Base-by-base conservation (phyloP, 2,113 vertebrate genomes). In the Muscicapa adusta region DNA sequence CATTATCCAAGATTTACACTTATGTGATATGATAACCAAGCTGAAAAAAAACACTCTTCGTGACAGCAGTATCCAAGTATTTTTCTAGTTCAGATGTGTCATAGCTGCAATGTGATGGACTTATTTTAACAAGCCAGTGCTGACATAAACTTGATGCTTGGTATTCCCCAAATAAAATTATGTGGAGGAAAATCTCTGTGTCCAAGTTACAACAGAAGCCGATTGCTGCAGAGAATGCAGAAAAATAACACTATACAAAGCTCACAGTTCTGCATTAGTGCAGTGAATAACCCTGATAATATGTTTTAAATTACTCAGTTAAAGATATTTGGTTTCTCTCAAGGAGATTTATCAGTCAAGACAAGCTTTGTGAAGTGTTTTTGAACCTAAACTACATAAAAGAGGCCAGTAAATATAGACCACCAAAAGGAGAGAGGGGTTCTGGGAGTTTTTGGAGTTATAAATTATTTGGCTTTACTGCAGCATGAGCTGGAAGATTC, bases 291-390 rank as follows among this genome's bases (percentile, higher is more conserved):
- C 26, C 34, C 22, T 51, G 36, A 71, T 81, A 92, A 88, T 86
- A 23, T 73, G 65, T 88, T 72, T 91, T 88, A 88, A 85, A 94
- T 95, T 88, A 76, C 43, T 74, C 5, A 0, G 45, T 93, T 80
- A 88, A 96, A 91, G 78, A 82, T 90, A 87, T 36, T 88, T 95
- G 45, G 42, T 43, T 95, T 86, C 36, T 95, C 28, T 93, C 51
- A 85, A 75, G 34, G 82, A 96, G 65, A 91, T 96, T 95, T 95
- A 95, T 88, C 54, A 92, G 51, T 36, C 81, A 84, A 91, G 75
- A 76, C 50, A 94, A 76, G 71, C 29, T 67, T 73, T 89, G 53
- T 89, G n/a, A 61, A 81, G 89, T 50, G n/a, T 82, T 86, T 96
- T 83, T 84, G 36, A 92, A 68, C 50, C 14, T 88, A 84, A 96